Evolutionary conservation across 2,797 vertebrate genomes (phyloP).

Genomic region (Heterohyrax brucei): DNA sequence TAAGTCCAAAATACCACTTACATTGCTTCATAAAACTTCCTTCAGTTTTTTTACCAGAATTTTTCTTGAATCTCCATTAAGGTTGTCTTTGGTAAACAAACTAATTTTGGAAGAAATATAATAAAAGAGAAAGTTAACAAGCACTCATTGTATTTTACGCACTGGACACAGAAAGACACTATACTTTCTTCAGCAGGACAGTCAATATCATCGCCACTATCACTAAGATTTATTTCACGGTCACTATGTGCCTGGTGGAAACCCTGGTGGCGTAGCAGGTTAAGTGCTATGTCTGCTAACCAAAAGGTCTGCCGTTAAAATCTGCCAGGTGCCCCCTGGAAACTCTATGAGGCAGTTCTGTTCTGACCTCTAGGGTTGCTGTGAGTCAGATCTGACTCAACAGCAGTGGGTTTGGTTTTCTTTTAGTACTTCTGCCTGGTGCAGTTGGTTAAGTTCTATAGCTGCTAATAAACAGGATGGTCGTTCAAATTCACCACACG

Average conservation of each 20-base stretch:
- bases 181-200: background rate
- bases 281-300: no score
- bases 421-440: no score
- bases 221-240: slow-evolving; percentile 8
- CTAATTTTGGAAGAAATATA: slow-evolving; percentile 58
- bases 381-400: no score
- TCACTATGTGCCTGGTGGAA: background rate
- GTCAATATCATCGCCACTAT: background rate
- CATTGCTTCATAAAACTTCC: slow-evolving; percentile 72
- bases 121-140: slow-evolving; percentile 34
- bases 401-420: no score
- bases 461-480: no score
- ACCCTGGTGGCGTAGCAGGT: no score
- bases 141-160: slow-evolving; percentile 8
- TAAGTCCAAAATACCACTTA: slow-evolving; percentile 22
- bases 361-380: no score
- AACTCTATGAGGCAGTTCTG: no score
- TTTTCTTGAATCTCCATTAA: slow-evolving; percentile 38
- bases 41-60: slow-evolving; percentile 72
- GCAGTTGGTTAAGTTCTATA: no score
- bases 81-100: slow-evolving; percentile 75
- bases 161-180: background rate
- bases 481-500: no score
- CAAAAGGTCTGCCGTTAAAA: no score
- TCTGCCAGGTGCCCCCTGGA: no score